Percentiles rank a stretch among this genome's conserved stretches.
Evolutionary conservation across 1,140 invertebrate genomes (phyloP).

Genomic region (Ceratosolen solmsi): DNA sequence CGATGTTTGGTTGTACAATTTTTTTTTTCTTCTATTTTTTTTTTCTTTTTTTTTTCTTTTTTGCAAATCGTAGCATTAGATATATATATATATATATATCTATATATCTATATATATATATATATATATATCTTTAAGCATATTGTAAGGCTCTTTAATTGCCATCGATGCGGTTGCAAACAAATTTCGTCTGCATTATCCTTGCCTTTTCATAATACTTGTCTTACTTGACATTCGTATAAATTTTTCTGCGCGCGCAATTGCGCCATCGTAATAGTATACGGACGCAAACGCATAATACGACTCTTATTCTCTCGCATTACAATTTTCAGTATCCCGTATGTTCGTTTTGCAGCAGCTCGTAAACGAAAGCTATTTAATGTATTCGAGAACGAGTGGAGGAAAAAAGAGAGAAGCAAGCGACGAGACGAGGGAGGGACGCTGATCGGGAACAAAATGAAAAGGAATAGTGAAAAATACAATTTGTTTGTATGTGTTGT

Average conservation of each 20-base stretch:
- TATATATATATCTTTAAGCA: no score
- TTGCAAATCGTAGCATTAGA: no score
- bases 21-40: no score
- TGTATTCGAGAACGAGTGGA: background rate
- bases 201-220: no score
- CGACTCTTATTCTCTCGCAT: background rate
- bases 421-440: background rate
- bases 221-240: no score
- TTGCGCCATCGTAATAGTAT: background rate
- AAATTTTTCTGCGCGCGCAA: background rate
- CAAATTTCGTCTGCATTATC: no score
- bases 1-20: background rate
- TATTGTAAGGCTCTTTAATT: no score
- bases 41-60: no score
- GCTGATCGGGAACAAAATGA: background rate
- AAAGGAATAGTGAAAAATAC: constrained; percentile 22
- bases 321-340: background rate
- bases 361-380: background rate
- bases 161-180: no score
- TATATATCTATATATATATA: no score
- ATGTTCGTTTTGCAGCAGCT: background rate
- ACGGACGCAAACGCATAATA: background rate
- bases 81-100: no score
- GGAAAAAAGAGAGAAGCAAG: constrained; percentile 5
- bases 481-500: background rate